A percentile compares a stretch with the other conserved stretches of the same genome.
These are phyloP conservation scores for Molorchus minor DNA, from an alignment of 2,888 invertebrate species.

Conservation along the genomic window DNA sequence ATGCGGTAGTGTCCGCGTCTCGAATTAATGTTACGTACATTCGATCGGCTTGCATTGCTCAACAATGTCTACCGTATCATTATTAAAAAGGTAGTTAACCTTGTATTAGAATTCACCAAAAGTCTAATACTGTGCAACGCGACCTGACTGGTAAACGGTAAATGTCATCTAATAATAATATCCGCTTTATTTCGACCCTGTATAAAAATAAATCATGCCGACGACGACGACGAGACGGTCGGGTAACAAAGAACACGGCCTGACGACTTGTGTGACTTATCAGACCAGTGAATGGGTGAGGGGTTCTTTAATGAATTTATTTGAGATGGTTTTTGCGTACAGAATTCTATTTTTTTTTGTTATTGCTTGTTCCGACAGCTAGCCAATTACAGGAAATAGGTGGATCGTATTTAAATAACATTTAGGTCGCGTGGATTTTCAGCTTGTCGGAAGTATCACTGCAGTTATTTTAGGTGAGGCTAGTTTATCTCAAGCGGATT, in stretches of 20 bases:
- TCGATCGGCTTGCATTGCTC: conserved; percentile 14
- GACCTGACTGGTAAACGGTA: conserved; percentile 11
- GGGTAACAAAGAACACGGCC: conserved; percentile 9
- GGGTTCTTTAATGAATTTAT: not conserved
- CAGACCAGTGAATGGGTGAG: not conserved
- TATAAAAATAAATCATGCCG: conserved; percentile 9
- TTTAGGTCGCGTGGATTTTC: no score
- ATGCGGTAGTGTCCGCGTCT: conserved; percentile 12
- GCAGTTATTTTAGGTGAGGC: no score
- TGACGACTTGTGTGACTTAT: not conserved
- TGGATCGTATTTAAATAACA: no score
- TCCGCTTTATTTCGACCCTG: conserved; percentile 17
- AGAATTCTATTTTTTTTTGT: no score
- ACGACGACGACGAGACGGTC: not conserved
- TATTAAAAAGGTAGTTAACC: conserved; percentile 23
- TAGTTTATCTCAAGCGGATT: no score
- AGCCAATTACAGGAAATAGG: no score
- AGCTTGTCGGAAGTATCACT: no score
- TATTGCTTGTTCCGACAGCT: no score
- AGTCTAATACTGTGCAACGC: conserved; percentile 13
- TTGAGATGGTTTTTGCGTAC: no score
- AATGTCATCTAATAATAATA: conserved; percentile 23
- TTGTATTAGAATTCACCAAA: conserved; percentile 24
- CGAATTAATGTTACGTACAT: no score
- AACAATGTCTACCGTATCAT: conserved; percentile 8